Conservation (phyloP, 2,797 vertebrate genomes). For the Picus viridis region DNA sequence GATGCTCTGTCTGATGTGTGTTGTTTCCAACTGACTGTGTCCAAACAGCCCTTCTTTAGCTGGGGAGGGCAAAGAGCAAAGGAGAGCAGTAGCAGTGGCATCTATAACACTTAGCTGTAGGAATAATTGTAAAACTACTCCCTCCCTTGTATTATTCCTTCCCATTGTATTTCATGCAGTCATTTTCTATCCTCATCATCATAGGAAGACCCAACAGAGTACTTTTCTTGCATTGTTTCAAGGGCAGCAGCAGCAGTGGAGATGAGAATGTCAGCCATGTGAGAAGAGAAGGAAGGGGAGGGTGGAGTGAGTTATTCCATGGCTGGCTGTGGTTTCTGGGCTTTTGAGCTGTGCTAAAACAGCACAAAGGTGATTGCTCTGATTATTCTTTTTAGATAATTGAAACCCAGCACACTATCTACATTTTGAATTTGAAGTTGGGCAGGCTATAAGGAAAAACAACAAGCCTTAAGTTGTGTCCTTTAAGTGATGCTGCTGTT, state of each 20-base stretch:
- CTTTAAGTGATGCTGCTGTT: not conserved
- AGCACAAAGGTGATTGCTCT: not conserved
- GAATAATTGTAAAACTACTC: not conserved
- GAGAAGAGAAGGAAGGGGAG: not conserved
- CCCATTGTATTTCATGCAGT: not conserved
- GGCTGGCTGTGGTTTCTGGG: not conserved
- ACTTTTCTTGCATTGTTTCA: not conserved
- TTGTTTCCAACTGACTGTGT: fast-evolving
- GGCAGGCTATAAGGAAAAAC: not conserved
- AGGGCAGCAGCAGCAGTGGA: not conserved
- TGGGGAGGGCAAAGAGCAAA: not conserved
- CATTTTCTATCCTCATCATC: slow-evolving; percentile 1
- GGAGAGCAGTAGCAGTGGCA: not conserved
- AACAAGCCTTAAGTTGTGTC: not conserved
- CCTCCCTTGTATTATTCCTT: not conserved
- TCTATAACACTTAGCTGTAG: not conserved
- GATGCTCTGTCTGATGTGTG: fast-evolving
- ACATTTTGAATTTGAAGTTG: not conserved
- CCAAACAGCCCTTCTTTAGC: not conserved
- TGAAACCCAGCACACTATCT: not conserved
- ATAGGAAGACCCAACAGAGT: not conserved
- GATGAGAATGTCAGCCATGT: not conserved
- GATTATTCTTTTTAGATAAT: not conserved
- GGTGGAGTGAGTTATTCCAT: not conserved
- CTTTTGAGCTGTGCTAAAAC: not conserved